Percentiles rank a stretch among this genome's conserved stretches.
Evolutionary conservation across 2,888 invertebrate species (phyloP).

Genomic region (Trisateles emortualis): DNA sequence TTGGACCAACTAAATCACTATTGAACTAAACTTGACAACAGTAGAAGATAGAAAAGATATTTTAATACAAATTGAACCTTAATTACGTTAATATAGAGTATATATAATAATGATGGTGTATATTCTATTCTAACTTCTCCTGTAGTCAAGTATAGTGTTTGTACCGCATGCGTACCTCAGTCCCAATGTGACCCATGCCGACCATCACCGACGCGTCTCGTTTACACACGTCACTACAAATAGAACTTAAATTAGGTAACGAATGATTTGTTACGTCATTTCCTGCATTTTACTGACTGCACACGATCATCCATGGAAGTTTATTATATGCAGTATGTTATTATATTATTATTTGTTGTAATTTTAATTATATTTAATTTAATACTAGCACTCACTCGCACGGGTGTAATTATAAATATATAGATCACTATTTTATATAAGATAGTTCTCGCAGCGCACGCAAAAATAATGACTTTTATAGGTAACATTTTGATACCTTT

Average conservation of each 20-base stretch:
- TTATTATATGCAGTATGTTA: neutral
- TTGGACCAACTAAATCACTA: constrained; percentile 63
- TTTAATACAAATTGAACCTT: too few species aligned
- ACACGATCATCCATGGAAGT: neutral
- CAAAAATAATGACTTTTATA: too few species aligned
- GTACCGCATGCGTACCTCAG: constrained; percentile 65
- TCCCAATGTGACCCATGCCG: constrained; percentile 62
- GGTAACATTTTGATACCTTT: too few species aligned
- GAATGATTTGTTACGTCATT: constrained; percentile 17
- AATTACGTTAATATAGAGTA: too few species aligned
- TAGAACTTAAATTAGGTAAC: constrained; percentile 20
- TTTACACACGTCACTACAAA: constrained; percentile 63
- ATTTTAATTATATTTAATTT: neutral
- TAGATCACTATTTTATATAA: too few species aligned
- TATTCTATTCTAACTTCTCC: neutral
- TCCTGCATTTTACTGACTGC: neutral
- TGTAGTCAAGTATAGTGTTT: too few species aligned
- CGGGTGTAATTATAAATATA: too few species aligned
- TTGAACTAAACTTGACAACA: neutral
- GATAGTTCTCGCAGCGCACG: too few species aligned
- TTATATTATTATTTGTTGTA: neutral
- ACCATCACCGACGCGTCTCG: constrained; percentile 73
- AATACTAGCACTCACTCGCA: too few species aligned
- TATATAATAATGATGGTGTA: too few species aligned
- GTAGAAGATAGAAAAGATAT: too few species aligned